These are phyloP conservation scores for Nemotelus pantherinus DNA, from an alignment of 2,888 invertebrate species.

Conservation along the genomic window DNA sequence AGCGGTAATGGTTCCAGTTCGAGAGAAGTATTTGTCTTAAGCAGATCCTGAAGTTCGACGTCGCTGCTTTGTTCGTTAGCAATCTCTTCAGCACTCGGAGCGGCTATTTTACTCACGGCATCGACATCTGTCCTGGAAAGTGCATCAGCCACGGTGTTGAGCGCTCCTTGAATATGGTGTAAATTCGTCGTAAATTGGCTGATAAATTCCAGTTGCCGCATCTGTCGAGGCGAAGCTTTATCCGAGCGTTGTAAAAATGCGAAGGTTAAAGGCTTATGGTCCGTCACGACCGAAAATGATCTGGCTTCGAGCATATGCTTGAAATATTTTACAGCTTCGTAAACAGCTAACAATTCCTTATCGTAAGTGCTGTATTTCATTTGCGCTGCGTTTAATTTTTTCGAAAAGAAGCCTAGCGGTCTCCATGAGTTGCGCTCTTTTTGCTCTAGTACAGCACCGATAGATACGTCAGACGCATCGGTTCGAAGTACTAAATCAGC, in stretches of 20 bases:
- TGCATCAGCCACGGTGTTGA: no score
- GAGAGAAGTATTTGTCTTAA: no score
- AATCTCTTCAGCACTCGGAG: no score
- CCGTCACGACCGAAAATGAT: constrained; percentile 41
- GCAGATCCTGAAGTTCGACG: no score
- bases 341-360: constrained; percentile 60
- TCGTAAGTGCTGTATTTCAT: constrained; percentile 59
- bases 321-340: constrained; percentile 49
- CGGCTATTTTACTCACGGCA: no score
- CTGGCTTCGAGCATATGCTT: constrained; percentile 48
- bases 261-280: constrained; percentile 49
- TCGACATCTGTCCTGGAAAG: no score
- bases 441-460: constrained; percentile 4
- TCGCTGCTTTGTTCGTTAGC: no score
- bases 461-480: constrained; percentile 14
- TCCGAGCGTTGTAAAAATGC: constrained; percentile 55
- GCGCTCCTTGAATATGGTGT: constrained; percentile 31
- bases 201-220: constrained; percentile 53
- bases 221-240: constrained; percentile 58
- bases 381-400: constrained; percentile 56
- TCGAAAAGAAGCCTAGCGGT: constrained; percentile 53
- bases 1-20: no score
- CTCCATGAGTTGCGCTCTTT: not conserved
- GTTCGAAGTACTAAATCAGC: not conserved
- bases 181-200: constrained; percentile 45